A percentile compares a stretch with the other conserved stretches of the same genome.
Evolutionary conservation across 2,888 invertebrate species (phyloP).

Genomic region (Hemaris fuciformis): DNA sequence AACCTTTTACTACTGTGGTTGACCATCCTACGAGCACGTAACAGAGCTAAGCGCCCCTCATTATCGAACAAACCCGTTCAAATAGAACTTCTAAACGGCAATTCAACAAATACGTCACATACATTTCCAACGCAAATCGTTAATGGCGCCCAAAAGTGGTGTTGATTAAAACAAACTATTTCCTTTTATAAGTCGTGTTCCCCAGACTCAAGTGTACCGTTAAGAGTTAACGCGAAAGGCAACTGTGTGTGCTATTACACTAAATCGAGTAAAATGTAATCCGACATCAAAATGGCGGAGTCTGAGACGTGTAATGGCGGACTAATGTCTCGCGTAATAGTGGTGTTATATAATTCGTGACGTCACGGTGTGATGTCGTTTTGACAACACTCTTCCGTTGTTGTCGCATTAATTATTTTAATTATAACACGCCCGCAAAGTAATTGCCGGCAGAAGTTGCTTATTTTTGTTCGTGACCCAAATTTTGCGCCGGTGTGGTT

Average conservation of each 20-base stretch:
- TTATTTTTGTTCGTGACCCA: conserved; percentile 21
- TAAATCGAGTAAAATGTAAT: conserved; percentile 58
- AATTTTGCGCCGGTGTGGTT: conserved; percentile 12
- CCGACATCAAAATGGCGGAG: conserved; percentile 53
- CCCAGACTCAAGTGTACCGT: conserved; percentile 30
- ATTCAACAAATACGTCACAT: background rate
- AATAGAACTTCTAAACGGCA: background rate
- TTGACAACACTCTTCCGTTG: conserved; percentile 4
- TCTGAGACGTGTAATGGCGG: conserved; percentile 44
- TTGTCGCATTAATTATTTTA: conserved; percentile 29
- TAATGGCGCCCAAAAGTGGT: conserved; percentile 41
- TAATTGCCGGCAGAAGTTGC: conserved; percentile 22
- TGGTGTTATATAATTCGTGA: conserved; percentile 50
- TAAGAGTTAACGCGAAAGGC: conserved; percentile 29
- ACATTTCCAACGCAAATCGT: background rate
- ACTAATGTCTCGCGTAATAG: conserved; percentile 62
- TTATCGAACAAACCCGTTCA: background rate
- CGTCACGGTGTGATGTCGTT: background rate
- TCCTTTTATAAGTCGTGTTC: conserved; percentile 19
- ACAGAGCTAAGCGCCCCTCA: background rate
- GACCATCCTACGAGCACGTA: background rate
- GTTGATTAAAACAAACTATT: conserved; percentile 25
- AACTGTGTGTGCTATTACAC: conserved; percentile 53
- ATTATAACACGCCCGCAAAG: conserved; percentile 20
- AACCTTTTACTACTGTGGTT: background rate